Base-by-base conservation (phyloP, 2,113 vertebrate species). In the Myiozetetes cayanensis region DNA sequence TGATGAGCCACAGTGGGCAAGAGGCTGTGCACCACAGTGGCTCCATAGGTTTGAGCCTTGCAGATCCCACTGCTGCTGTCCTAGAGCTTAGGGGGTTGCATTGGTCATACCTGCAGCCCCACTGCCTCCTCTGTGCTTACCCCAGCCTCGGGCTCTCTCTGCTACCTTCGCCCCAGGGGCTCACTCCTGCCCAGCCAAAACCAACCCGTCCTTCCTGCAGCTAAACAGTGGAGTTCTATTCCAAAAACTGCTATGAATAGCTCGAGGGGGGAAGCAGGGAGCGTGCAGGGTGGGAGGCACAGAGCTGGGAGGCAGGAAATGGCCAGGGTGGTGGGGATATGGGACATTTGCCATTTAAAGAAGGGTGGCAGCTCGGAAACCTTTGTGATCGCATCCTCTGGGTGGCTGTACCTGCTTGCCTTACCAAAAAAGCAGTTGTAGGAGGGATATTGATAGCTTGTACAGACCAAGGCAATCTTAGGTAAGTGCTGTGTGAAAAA, bases 101-200 rank as follows among this genome's bases (percentile, higher is more conserved):
- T 0, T 33, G 35, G 14, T 27, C 6, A 0, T 23, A 56, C 14
- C 30, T 85, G 28, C 47, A 76, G 58, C 24, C 15, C 18, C 1
- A 0, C 14, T 4, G 2, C 5, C 20, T 13, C 2, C 31, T 35
- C 53, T 41, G 13, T 23, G 20, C 43, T 79, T 14, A 1, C 35
- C 46, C 13, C n/a, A 82, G 74, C 61, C 58, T 61, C 35, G 33
- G 73, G 52, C 19, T 35, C 83, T 84, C 79, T 84, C 65, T 6
- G 4, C 30, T 52, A 77, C 22, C 72, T 74, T 83, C 30, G 1
- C 37, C 39, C 52, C 39, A 76, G 80, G 76, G 43, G 30, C 33
- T 94, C 4, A 1, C 65, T 71, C 46, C 43, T 65, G 52, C 76
- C 30, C 9, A 9, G 93, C 95, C 95, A 92, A 94, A 96, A 67